These are phyloP conservation scores for Vidua macroura DNA, from an alignment of 2,113 vertebrate genomes.

Conservation along the genomic window DNA sequence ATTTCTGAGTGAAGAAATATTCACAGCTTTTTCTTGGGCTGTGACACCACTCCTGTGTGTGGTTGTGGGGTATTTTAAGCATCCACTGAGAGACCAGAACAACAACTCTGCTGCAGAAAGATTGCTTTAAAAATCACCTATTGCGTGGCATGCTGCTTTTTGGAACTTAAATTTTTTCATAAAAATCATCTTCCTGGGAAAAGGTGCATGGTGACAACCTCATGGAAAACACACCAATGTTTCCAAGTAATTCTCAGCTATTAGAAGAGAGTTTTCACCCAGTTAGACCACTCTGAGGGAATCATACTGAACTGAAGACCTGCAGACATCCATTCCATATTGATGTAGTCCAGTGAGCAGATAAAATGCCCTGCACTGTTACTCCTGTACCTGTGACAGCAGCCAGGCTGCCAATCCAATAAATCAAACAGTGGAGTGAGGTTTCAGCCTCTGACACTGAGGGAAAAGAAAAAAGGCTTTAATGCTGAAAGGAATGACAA, in stretches of 20 bases:
- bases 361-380: not conserved
- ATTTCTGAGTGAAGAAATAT: not conserved
- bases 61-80: not conserved
- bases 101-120: not conserved
- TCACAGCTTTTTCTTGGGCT: not conserved
- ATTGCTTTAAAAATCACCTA: not conserved
- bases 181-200: accelerated
- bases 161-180: not conserved
- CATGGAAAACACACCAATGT: not conserved
- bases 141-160: accelerated
- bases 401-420: not conserved
- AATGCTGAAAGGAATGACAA: not conserved
- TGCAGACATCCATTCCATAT: not conserved
- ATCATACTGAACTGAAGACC: not conserved
- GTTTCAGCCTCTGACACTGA: not conserved
- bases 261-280: constrained; percentile 19
- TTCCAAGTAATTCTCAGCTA: constrained; percentile 30
- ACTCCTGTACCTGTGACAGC: not conserved
- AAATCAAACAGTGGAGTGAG: not conserved
- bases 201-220: not conserved
- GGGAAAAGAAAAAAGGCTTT: not conserved
- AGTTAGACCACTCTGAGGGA: constrained; percentile 20
- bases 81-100: not conserved
- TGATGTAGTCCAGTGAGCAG: not conserved
- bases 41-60: not conserved